Conservation (phyloP, 2,113 vertebrate species). For the Triplophysa dalaica region DNA sequence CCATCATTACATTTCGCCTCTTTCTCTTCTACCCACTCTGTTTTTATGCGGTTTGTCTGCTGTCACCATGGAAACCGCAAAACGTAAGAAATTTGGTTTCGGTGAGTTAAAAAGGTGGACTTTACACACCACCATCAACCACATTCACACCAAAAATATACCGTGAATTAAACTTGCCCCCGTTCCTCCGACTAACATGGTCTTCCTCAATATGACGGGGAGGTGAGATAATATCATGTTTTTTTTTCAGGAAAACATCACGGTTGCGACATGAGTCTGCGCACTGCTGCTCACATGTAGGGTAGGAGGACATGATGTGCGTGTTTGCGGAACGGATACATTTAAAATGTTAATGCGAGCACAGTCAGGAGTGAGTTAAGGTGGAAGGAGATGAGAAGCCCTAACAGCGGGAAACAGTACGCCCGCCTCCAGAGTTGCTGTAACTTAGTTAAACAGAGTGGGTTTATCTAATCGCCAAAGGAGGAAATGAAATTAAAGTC, state of each 20-base stretch:
- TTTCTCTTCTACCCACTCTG: background rate
- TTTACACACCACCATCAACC: background rate
- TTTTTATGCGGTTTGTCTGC: background rate
- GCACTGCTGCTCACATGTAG: background rate
- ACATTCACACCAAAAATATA: background rate
- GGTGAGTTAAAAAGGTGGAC: background rate
- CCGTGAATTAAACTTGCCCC: background rate
- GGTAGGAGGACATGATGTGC: background rate
- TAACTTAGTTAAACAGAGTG: constrained; percentile 50
- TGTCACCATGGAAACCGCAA: constrained; percentile 25
- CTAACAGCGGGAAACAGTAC: constrained; percentile 36
- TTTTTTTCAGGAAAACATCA: constrained; percentile 39
- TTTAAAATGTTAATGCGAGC: constrained; percentile 19
- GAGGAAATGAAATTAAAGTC: constrained; percentile 51
- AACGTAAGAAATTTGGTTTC: background rate
- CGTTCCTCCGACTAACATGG: background rate
- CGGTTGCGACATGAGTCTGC: background rate
- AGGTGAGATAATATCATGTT: background rate
- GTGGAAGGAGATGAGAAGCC: constrained; percentile 33
- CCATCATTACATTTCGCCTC: background rate
- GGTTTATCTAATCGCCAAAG: constrained; percentile 53
- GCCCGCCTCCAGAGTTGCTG: constrained; percentile 21
- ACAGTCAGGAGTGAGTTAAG: constrained; percentile 25
- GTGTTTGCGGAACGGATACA: constrained; percentile 17
- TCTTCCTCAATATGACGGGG: background rate